These are phyloP conservation scores for Thecophora atra DNA, from an alignment of 2,888 invertebrate species.

Conservation along the genomic window DNA sequence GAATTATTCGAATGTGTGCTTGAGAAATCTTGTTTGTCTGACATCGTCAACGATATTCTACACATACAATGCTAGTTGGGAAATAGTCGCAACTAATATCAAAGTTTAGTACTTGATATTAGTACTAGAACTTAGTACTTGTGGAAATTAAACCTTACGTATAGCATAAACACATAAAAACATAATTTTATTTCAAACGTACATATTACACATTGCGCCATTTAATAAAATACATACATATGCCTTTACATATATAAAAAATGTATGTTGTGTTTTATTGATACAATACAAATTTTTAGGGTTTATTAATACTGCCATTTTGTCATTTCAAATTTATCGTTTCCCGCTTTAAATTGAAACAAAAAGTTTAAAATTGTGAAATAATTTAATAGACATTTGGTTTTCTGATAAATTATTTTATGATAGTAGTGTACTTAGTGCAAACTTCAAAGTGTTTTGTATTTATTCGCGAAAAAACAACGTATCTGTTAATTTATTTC, in stretches of 20 bases:
- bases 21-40: slow-evolving; percentile 42
- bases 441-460: too few relatives aligned
- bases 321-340: too few relatives aligned
- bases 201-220: background rate
- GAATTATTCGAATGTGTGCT: slow-evolving; percentile 42
- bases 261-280: slow-evolving; percentile 3
- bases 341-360: too few relatives aligned
- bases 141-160: slow-evolving; percentile 5
- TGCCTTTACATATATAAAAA: background rate
- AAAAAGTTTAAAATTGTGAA: too few relatives aligned
- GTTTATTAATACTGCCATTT: too few relatives aligned
- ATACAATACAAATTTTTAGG: too few relatives aligned
- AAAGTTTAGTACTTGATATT: too few relatives aligned
- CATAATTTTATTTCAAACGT: slow-evolving; percentile 5
- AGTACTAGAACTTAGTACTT: slow-evolving; percentile 20
- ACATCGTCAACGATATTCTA: slow-evolving; percentile 26
- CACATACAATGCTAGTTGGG: background rate
- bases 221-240: slow-evolving; percentile 2
- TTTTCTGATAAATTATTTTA: too few relatives aligned
- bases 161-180: background rate
- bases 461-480: too few relatives aligned
- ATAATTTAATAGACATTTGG: too few relatives aligned
- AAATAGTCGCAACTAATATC: slow-evolving; percentile 19
- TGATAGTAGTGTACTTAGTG: too few relatives aligned
- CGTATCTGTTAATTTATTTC: too few relatives aligned